These are phyloP conservation scores for Spongia lamella DNA, from an alignment of 37 sponge, comb jelly and placozoan genomes.

Conservation along the genomic window DNA sequence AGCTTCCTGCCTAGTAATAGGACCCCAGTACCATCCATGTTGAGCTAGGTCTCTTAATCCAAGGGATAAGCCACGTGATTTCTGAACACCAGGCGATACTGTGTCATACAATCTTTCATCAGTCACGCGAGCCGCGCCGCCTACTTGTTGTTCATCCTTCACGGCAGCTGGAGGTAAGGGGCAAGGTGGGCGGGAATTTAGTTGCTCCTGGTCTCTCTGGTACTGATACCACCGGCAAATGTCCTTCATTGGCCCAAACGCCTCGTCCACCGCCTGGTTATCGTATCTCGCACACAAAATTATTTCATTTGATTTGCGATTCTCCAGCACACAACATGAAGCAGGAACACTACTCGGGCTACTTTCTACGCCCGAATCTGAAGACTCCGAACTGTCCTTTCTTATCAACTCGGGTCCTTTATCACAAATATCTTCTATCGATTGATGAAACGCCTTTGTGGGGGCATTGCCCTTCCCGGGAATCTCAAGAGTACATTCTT, in stretches of 20 bases:
- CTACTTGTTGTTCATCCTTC: neutral
- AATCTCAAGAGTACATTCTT: no score
- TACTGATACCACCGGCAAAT: slow-evolving; percentile 58
- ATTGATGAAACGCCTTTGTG: no score
- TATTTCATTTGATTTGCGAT: no score
- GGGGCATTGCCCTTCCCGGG: no score
- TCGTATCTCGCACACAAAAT: slow-evolving; percentile 35
- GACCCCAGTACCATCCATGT: slow-evolving; percentile 97
- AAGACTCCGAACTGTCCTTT: no score
- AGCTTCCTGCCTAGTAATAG: slow-evolving; percentile 82
- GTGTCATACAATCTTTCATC: slow-evolving; percentile 41
- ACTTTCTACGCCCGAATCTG: no score
- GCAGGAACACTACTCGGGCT: no score
- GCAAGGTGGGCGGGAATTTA: slow-evolving; percentile 25
- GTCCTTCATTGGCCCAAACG: slow-evolving; percentile 89
- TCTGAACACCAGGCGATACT: slow-evolving; percentile 33
- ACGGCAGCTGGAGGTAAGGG: no score
- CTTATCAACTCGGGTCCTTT: no score
- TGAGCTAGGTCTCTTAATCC: slow-evolving; percentile 66
- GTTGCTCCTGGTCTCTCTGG: slow-evolving; percentile 46
- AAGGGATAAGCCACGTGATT: slow-evolving; percentile 36
- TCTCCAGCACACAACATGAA: no score
- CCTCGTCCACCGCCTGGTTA: slow-evolving; percentile 52
- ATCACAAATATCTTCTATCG: no score
- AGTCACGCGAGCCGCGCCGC: slow-evolving; percentile 1